Evolutionary conservation across 2,113 vertebrate genomes (phyloP), one percentile per base, ranked within the genome.

Genomic region (Zosterops pallidus): DNA sequence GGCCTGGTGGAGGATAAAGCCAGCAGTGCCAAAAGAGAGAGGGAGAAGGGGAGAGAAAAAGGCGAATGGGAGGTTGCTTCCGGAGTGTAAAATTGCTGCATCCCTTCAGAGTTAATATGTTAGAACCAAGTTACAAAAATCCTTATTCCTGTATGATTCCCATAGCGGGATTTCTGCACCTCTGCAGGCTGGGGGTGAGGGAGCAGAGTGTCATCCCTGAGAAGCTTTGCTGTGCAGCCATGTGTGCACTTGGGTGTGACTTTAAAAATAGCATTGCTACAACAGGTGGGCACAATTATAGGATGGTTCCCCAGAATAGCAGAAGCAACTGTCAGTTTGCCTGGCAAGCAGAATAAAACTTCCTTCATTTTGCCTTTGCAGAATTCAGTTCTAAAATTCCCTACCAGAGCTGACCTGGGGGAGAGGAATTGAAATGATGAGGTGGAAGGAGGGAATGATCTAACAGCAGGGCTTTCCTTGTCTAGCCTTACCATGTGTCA

Each of bases 251-350:
- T 89, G 84, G 84, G 59, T 1, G 5, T 70, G 50, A 55, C 62
- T 76, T 72, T 90, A 96, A 94, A 97, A 96, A 95, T 95, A 94
- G 83, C 42, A 2, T 52, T 70, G 77, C 67, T 92, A 7, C 84
- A 94, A 63, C 95, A 96, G 96, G 95, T 96, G 95, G 83, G 68
- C 74, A 85, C 89, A 85, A n/a, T 80, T 94, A 87, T 41, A 77
- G 83, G 83, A 67, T 77, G 60, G 44, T 53, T 94, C n/a, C 69
- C 46, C 57, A 60, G 64, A 96, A 96, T 95, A 97, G 94, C 69
- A 81, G 50, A 83, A 93, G 81, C 89, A 95, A 93, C 93, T 94
- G 87, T 42, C 49, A 21, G 76, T 90, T 94, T 90, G 49, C 70
- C 93, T 90, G 69, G 86, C 80, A 86, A 90, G 88, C 67, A n/a